These are phyloP conservation scores for Macquaria australasica DNA, from an alignment of 2,113 vertebrate genomes.

Conservation along the genomic window DNA sequence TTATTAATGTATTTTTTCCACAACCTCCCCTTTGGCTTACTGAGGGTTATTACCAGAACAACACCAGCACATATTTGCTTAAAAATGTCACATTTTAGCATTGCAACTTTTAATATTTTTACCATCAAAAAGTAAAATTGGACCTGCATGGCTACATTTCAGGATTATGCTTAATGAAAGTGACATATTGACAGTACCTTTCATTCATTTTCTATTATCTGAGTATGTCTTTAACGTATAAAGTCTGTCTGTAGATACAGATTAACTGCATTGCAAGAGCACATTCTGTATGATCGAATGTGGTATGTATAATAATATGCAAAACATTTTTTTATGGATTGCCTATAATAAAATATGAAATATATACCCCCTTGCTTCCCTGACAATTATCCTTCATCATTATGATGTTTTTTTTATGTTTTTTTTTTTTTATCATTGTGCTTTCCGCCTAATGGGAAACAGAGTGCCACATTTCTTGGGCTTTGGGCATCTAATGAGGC, in stretches of 20 bases:
- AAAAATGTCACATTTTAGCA: background rate
- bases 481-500: conserved; percentile 62
- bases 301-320: background rate
- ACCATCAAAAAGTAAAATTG: background rate
- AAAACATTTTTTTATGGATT: conserved; percentile 10
- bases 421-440: conserved; percentile 34
- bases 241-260: background rate
- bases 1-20: background rate
- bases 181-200: background rate
- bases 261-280: background rate
- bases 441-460: conserved; percentile 57
- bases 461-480: conserved; percentile 55
- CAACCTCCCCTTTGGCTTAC: background rate
- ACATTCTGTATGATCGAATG: conserved; percentile 9
- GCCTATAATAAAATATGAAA: conserved; percentile 29
- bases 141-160: background rate
- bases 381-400: conserved; percentile 49
- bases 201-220: background rate
- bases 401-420: background rate
- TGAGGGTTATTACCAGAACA: background rate
- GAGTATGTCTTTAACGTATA: background rate
- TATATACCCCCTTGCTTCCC: background rate
- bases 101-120: background rate
- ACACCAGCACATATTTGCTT: background rate
- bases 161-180: background rate